phyloP scores from a whole-genome alignment of 2,888 invertebrate genomes.

The Chloromyia formosa region DNA sequence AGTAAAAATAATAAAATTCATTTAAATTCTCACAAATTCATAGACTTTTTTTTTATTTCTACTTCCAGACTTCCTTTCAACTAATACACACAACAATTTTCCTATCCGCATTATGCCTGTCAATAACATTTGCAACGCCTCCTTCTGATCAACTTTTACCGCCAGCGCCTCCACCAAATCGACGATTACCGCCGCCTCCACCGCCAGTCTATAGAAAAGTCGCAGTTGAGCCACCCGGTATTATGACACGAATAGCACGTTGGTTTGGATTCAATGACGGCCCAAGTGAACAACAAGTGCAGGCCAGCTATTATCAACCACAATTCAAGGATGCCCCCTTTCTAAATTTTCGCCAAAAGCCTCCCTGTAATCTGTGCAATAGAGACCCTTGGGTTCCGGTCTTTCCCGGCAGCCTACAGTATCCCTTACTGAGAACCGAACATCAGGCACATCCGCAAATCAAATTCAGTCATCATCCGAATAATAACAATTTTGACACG shows the following conservation, averaged over 20 bases:
- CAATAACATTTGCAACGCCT: conserved; percentile 31
- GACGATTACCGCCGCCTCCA: conserved; percentile 18
- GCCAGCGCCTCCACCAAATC: conserved; percentile 55
- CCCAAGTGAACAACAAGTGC: conserved; percentile 56
- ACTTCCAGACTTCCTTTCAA: conserved; percentile 36
- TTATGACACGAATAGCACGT: conserved; percentile 62
- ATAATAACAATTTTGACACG: conserved; percentile 17
- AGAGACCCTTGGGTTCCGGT: conserved; percentile 85
- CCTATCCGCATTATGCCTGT: neutral
- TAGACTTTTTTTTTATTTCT: conserved; percentile 20
- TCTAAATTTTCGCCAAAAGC: conserved; percentile 51
- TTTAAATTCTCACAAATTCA: too few relatives aligned
- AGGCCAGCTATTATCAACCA: conserved; percentile 48
- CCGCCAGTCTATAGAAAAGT: conserved; percentile 47
- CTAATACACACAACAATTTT: conserved; percentile 5
- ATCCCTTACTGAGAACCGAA: conserved; percentile 50
- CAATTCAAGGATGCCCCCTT: conserved; percentile 50
- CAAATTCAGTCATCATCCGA: conserved; percentile 41
- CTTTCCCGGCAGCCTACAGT: conserved; percentile 56
- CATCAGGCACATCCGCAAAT: conserved; percentile 40
- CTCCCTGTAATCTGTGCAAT: conserved; percentile 78
- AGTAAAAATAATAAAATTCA: too few relatives aligned
- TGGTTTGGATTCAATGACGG: conserved; percentile 61
- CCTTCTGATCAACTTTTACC: conserved; percentile 61
- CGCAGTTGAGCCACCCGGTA: conserved; percentile 54